These are phyloP conservation scores for Andrena bucephala DNA, from an alignment of 2,888 invertebrate species.

Conservation along the genomic window DNA sequence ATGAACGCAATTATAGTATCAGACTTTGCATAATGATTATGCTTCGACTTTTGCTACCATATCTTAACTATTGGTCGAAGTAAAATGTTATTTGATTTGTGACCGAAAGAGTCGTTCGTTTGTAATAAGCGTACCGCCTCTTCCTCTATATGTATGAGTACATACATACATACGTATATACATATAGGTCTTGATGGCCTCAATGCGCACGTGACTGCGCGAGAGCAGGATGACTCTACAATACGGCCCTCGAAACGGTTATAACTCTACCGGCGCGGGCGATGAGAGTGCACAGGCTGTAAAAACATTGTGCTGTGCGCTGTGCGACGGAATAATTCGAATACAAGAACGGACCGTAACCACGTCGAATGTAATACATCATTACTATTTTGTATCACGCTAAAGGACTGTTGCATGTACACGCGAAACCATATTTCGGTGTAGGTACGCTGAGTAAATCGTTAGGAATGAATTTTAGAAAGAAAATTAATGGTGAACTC, in stretches of 20 bases:
- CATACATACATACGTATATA: too few species aligned
- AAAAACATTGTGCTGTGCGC: slow-evolving; percentile 48
- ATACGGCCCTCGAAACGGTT: slow-evolving; percentile 59
- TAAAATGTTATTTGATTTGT: slow-evolving; percentile 82
- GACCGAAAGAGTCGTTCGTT: slow-evolving; percentile 73
- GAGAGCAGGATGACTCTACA: slow-evolving; percentile 59
- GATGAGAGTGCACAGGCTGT: slow-evolving; percentile 53
- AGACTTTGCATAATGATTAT: not conserved
- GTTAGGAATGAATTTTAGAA: too few species aligned
- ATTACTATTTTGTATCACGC: too few species aligned
- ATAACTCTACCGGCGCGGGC: slow-evolving; percentile 36
- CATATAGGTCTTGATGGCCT: slow-evolving; percentile 63
- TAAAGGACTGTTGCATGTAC: too few species aligned
- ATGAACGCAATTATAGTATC: not conserved
- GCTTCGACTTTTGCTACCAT: slow-evolving; percentile 21
- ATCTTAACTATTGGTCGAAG: slow-evolving; percentile 55
- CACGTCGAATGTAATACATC: slow-evolving; percentile 8
- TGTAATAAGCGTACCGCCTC: slow-evolving; percentile 80
- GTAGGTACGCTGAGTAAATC: too few species aligned
- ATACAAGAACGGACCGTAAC: slow-evolving; percentile 26
- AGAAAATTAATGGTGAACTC: too few species aligned
- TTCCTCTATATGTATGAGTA: slow-evolving; percentile 80
- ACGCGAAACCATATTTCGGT: too few species aligned
- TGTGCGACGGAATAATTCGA: slow-evolving; percentile 23
- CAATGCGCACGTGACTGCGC: slow-evolving; percentile 64